phyloP scores from a whole-genome alignment of 2,888 invertebrate species.

The Eurytoma adleriae region DNA sequence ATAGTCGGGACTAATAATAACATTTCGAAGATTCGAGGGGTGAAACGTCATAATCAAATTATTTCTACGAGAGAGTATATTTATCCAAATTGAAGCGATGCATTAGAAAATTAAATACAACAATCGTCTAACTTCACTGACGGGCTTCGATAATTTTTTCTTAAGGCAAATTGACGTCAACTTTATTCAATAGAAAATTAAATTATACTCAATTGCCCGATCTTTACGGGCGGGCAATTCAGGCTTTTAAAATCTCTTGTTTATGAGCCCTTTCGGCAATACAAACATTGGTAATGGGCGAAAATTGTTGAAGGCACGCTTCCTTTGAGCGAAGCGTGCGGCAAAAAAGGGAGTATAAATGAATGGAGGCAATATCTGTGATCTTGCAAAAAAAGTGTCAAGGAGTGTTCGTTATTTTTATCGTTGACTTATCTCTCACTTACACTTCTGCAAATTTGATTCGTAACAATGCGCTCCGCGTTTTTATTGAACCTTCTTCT shows the following conservation, averaged over 20 bases:
- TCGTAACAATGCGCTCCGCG: neutral
- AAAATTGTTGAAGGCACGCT: neutral
- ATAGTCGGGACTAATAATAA: no score
- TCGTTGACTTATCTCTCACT: slow-evolving; percentile 53
- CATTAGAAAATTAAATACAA: no score
- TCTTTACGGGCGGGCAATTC: neutral
- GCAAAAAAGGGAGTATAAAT: neutral
- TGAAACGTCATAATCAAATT: no score
- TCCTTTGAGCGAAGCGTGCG: neutral
- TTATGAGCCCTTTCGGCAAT: neutral
- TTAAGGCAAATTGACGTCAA: neutral
- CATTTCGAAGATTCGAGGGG: no score
- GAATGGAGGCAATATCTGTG: slow-evolving; percentile 5
- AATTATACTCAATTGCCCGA: neutral
- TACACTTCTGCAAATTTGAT: neutral
- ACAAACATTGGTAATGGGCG: neutral
- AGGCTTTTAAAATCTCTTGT: neutral
- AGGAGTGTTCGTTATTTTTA: slow-evolving; percentile 58
- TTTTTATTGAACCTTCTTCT: neutral
- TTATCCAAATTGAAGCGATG: no score
- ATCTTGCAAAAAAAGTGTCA: slow-evolving; percentile 15
- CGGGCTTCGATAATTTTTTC: no score
- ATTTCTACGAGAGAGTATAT: no score
- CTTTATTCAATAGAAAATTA: neutral
- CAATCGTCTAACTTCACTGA: no score